Evolutionary conservation across 2,113 vertebrate genomes (phyloP).

Genomic region (Platysteira castanea): DNA sequence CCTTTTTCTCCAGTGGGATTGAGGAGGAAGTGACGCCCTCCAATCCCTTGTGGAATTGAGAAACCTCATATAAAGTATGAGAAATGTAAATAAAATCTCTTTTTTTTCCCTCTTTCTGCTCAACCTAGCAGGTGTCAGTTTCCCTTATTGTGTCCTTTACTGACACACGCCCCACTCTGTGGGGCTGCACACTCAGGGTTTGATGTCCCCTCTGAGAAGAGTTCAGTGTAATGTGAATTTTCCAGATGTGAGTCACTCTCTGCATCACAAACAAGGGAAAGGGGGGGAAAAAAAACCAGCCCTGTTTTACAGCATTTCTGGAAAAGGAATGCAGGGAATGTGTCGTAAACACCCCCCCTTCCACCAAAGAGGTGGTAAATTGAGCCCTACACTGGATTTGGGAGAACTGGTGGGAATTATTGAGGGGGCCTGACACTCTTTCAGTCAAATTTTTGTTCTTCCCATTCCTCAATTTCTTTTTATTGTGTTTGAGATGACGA

Average conservation of each 20-base stretch:
- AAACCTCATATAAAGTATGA: too few relatives aligned
- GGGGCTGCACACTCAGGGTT: not conserved
- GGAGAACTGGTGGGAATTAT: not conserved
- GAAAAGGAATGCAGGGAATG: slow-evolving; percentile 41
- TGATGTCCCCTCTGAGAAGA: not conserved
- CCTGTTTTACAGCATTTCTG: slow-evolving; percentile 2
- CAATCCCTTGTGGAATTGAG: too few relatives aligned
- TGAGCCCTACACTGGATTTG: not conserved
- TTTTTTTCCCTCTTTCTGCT: too few relatives aligned
- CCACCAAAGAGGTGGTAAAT: not conserved
- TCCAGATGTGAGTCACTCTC: not conserved
- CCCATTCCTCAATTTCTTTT: not conserved
- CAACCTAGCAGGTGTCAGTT: too few relatives aligned
- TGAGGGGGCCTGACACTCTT: not conserved
- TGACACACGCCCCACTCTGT: not conserved
- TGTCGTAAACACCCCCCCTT: not conserved
- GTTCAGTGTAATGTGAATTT: not conserved
- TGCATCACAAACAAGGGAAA: not conserved
- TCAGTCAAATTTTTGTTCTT: not conserved
- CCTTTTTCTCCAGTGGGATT: too few relatives aligned
- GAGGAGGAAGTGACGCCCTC: too few relatives aligned
- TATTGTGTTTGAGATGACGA: not conserved
- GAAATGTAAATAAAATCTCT: too few relatives aligned
- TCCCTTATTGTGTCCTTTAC: too few relatives aligned
- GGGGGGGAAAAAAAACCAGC: not conserved